Base-by-base conservation (phyloP, 1,140 invertebrate genomes). In the Antheraea pernyi region DNA sequence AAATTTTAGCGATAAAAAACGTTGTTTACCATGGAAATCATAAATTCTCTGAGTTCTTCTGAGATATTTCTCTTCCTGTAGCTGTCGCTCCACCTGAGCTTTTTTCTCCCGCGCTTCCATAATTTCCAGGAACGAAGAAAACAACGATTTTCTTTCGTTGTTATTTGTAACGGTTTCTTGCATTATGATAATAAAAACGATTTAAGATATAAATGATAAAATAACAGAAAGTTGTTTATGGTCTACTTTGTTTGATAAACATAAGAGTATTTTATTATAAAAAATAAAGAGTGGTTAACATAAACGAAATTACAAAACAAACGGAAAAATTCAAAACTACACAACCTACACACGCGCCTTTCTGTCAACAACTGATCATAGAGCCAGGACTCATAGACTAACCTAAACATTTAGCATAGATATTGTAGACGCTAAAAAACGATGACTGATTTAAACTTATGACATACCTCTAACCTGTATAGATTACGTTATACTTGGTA, bases 151-250 rank as follows among this genome's bases (percentile, higher is more conserved):
- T 76, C 82, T 83, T 76, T 90, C 86, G 71, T 83, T 89, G 75
- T 83, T 77, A 79, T 85, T 91, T 77, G 84, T 89, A 91, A 91
- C 89, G 88, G 89, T 91, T 86, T 91, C 89, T 85, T 90, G 86
- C 89, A 91, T 91, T 81, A 75, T 88, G 73, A 76, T 75, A 65
- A 78, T 73, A 72, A 78, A 81, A 78, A 79, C 66, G 65, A 61
- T 7, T 70, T 42, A 36, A 71, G 65, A 19, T 53, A 13, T 16
- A 6, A 13, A 72, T 22, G 37, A 66, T 65, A 58, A 60, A 58
- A 19, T 1, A 19, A 46, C 7, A 61, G 22, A 30, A 59, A 65
- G 42, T 8, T 65, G 18, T 39, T 53, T 62, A 62, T 37, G 5
- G 19, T 59, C 39, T 8, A 48, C 3, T 61, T 66, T 3, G n/a